These are phyloP conservation scores for Pseudeuparius sepicola DNA, from an alignment of 2,888 invertebrate species.

Conservation along the genomic window DNA sequence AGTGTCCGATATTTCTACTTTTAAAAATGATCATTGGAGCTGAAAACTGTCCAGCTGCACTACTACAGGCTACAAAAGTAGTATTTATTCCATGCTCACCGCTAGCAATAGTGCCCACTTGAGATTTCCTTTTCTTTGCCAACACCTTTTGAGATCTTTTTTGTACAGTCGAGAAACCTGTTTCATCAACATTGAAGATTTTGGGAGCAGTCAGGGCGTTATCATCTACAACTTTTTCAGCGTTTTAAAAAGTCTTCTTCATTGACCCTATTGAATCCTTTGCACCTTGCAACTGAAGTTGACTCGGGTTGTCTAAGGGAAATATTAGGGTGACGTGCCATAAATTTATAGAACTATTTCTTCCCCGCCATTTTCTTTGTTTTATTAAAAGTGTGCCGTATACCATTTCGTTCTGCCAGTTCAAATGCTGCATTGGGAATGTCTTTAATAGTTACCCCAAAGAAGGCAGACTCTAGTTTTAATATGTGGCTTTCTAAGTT, in stretches of 20 bases:
- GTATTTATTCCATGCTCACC: conserved; percentile 5
- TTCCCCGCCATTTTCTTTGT: conserved; percentile 2
- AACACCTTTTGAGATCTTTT: conserved; percentile 6
- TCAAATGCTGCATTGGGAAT: conserved; percentile 4
- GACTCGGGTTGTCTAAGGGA: conserved; percentile 5
- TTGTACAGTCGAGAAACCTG: conserved; percentile 7
- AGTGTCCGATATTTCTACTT: background rate
- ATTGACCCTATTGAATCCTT: conserved; percentile 9
- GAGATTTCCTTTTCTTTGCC: conserved; percentile 2
- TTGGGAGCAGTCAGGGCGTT: background rate
- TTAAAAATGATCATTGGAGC: conserved; percentile 3
- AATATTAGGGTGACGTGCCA: conserved; percentile 7
- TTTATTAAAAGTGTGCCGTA: conserved; percentile 10
- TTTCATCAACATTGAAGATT: conserved; percentile 8
- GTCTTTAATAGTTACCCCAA: conserved; percentile 5
- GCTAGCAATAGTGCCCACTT: conserved; percentile 5
- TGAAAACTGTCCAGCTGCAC: background rate
- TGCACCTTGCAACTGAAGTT: conserved; percentile 6
- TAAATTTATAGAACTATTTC: conserved; percentile 9
- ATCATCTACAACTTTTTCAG: conserved; percentile 10
- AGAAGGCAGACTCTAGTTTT: conserved; percentile 8
- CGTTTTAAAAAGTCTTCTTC: too few relatives aligned
- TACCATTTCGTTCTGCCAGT: conserved; percentile 2
- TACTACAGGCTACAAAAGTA: conserved; percentile 1
- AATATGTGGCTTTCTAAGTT: conserved; percentile 4